phyloP scores from a whole-genome alignment of 2,113 vertebrate species.

The Platysteira castanea region DNA sequence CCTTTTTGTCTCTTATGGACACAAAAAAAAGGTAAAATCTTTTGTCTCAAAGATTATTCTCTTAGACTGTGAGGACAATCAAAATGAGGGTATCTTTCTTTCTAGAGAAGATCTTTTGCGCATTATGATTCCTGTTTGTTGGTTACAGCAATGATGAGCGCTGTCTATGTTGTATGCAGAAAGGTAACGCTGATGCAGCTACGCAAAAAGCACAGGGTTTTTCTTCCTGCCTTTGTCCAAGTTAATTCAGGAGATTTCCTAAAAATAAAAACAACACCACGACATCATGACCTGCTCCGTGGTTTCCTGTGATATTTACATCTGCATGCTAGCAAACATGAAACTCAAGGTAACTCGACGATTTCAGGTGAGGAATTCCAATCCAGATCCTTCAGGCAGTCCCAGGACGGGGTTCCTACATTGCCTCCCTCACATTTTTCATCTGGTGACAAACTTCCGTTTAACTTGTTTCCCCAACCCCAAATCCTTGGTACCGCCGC shows the following conservation, averaged over 20 bases:
- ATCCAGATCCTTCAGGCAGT: not conserved
- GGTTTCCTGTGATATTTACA: not conserved
- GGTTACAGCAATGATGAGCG: not conserved
- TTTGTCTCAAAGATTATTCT: not conserved
- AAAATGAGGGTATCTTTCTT: not conserved
- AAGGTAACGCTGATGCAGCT: not conserved
- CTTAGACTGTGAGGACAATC: not conserved
- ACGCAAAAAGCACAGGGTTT: not conserved
- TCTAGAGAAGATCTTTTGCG: not conserved
- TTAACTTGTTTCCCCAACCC: rapidly evolving
- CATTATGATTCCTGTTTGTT: not conserved
- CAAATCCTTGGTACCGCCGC: rapidly evolving
- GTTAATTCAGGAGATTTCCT: not conserved
- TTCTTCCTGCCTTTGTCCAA: not conserved
- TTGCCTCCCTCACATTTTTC: not conserved
- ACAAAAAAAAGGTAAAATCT: not conserved
- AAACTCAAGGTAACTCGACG: not conserved
- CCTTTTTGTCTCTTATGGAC: not conserved
- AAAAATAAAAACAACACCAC: not conserved
- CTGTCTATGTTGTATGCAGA: rapidly evolving
- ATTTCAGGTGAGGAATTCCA: not conserved
- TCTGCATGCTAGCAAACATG: rapidly evolving
- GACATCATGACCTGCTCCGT: not conserved
- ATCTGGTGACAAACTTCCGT: not conserved
- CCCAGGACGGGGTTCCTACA: not conserved